These are phyloP conservation scores for Acrocephalus arundinaceus DNA, from an alignment of 2,113 vertebrate genomes.

Conservation along the genomic window DNA sequence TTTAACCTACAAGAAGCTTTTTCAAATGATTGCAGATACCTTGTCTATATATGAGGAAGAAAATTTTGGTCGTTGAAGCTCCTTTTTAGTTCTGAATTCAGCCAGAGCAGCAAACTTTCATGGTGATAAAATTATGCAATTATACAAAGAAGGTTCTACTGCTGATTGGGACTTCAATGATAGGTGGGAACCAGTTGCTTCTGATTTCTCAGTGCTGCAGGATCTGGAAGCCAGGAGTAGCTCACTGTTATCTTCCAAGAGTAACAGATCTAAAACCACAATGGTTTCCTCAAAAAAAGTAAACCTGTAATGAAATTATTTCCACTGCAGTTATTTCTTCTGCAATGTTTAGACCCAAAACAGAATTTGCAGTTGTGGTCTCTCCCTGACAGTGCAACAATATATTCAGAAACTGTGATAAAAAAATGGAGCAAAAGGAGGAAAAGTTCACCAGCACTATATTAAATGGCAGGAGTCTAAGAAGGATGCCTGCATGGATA, in stretches of 20 bases:
- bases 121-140: neutral
- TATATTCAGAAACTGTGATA: neutral
- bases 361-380: neutral
- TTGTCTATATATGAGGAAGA: neutral
- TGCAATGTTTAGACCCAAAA: neutral
- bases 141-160: neutral
- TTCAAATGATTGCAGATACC: neutral
- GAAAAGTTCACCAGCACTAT: neutral
- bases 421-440: neutral
- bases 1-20: neutral
- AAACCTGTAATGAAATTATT: neutral
- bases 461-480: neutral
- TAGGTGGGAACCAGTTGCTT: neutral
- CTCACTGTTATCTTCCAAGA: neutral
- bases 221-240: neutral
- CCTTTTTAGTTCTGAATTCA: neutral
- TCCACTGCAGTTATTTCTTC: neutral
- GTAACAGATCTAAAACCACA: neutral
- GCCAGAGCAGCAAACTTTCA: neutral
- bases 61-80: neutral
- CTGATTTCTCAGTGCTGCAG: neutral
- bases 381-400: neutral
- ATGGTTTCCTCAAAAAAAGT: neutral
- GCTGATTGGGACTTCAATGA: neutral
- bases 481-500: neutral